These are phyloP conservation scores for Laupala kohalensis DNA, from an alignment of 1,140 invertebrate genomes.

Conservation along the genomic window DNA sequence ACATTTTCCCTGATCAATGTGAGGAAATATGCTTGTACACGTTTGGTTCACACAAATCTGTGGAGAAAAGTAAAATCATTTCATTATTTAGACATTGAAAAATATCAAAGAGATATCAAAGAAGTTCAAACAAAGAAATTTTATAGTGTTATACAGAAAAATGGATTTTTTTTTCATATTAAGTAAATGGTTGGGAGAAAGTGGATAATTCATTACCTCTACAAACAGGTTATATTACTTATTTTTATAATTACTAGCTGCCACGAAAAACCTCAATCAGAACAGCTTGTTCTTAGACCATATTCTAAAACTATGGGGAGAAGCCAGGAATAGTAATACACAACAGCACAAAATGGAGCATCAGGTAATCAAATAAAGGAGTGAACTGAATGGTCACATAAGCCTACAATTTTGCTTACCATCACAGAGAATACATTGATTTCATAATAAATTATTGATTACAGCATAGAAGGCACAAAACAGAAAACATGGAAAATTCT, in stretches of 20 bases:
- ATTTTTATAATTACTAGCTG: background rate
- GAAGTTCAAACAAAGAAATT: no score
- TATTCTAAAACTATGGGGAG: background rate
- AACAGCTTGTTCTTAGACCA: background rate
- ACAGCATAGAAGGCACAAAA: background rate
- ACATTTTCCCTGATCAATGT: slow-evolving; percentile 72
- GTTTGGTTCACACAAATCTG: slow-evolving; percentile 86
- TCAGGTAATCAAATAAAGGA: background rate
- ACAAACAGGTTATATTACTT: background rate
- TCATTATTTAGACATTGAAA: no score
- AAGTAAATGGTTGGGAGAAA: background rate
- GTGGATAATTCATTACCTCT: background rate
- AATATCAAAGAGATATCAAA: no score
- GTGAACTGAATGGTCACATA: background rate
- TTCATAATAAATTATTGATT: background rate
- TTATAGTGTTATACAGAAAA: no score
- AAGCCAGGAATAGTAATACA: background rate
- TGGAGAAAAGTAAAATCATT: slow-evolving; percentile 16
- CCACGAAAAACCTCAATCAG: background rate
- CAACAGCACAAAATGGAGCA: background rate
- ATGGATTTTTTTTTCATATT: no score
- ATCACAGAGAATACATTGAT: background rate
- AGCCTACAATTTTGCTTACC: background rate
- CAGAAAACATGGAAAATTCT: background rate
- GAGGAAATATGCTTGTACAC: slow-evolving; percentile 67